Base-by-base conservation (phyloP, 2,888 invertebrate species). In the Hydrotaea diabolus region DNA sequence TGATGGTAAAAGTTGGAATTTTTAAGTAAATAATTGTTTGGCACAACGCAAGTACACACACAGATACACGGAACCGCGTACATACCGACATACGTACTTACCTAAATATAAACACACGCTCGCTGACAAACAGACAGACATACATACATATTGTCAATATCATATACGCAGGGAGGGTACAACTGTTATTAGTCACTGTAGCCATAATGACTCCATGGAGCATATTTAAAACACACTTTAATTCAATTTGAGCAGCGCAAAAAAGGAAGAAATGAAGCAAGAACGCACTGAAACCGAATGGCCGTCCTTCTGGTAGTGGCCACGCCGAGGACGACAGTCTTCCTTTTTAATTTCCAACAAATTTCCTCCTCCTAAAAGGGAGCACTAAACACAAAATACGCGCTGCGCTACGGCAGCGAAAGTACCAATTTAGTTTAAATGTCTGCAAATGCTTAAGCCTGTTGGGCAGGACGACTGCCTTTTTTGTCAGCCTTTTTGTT, bases 341-440 rank as follows among this genome's bases (percentile, higher is more conserved):
- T 81, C 59, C 69, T 69, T 81, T 83, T 85, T 85, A 81, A 85
- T 85, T 85, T 85, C 79, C 81, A 85, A 79, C 84, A 81, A 85
- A 82, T 85, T 85, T 85, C 82, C 85, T 85, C 31, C 59, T 69
- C 13, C 31, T 72, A 2, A 23, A 77, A 77, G 69, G 62, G 43
- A 62, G 36, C 19, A 71, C 17, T 49, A 77, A 57, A 57, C 43
- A 43, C 43, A 79, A 39, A 57, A 26, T 46, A n/a, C 43, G 21
- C 23, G 43, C 31, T 39, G 62, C 7, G 62, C 62, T 31, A 62
- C 55, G 39, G 43, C 53, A 62, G 66, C 46, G 46, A 76, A 85
- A 85, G 82, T 76, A 85, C 79, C 82, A 85, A 85, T 85, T 85
- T 85, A 85, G 81, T 77, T 78, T 79, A 69, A 85, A 85, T 82